Base-by-base conservation (phyloP, 1,140 invertebrate genomes). In the Orussus abietinus region DNA sequence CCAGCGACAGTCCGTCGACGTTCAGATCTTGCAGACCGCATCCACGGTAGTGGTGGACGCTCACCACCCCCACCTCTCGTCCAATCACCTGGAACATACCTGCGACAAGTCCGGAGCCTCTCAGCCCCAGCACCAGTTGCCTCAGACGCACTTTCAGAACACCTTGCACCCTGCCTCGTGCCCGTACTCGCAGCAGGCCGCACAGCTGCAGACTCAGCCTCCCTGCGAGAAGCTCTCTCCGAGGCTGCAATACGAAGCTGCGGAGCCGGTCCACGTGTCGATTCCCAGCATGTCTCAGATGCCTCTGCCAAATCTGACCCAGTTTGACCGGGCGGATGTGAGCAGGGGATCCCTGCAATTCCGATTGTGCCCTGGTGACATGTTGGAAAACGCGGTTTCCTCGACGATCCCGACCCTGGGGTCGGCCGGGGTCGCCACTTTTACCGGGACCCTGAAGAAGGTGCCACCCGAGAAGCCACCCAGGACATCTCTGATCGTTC, bases 381-480 rank as follows among this genome's bases (percentile, higher is more conserved):
- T 62, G 18, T 38, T 56, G 38, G 65, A 70, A 19, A 59, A 49
- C 34, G 41, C 48, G 5, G 13, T 10, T 12, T 12, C 12, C 17
- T 17, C 13, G 17, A 17, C 17, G 31, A 10, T n/a, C 10, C 10
- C 12, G 17, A 17, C 13, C 17, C 17, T 13, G 31, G 9, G 12
- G 17, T 32, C n/a, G 4, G 31, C 12, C 9, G 22, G 47, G 7
- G 25, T 42, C 3, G 38, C 33, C 0, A 60, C 59, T 15, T 64
- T 72, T 38, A 63, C 68, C 3, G 69, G 69, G 3, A 72, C 69
- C 0, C 42, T 74, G 40, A 74, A 72, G 51, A 74, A 72, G 32
- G 58, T 74, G 17, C 69, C 71, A 4, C 71, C 71, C 0, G 71
- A 74, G 40, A 74, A 74, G 40, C 71, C 71, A 20, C 71, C 71